A percentile compares a stretch with the other conserved stretches of the same genome.
phyloP scores from a whole-genome alignment of 2,888 invertebrate species.

The Entomobrya proxima region DNA sequence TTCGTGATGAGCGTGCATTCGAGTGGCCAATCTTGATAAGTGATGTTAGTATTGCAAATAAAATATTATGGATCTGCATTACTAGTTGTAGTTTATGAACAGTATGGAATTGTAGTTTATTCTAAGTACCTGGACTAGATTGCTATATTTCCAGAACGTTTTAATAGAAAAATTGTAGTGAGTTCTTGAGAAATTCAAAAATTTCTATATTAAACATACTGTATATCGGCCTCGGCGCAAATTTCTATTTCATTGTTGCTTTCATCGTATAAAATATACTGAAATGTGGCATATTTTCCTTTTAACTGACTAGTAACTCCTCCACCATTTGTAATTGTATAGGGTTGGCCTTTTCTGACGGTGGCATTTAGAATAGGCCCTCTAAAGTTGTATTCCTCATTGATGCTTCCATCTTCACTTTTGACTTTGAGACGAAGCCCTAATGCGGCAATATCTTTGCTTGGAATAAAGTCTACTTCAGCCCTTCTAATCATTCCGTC shows the following conservation, averaged over 20 bases:
- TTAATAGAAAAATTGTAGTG: no score
- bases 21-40: no score
- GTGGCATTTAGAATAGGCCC: background rate
- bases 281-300: background rate
- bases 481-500: background rate
- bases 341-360: background rate
- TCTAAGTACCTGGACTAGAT: no score
- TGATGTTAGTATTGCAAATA: no score
- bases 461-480: background rate
- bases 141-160: no score
- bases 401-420: background rate
- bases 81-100: no score
- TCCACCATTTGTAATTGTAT: background rate
- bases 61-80: no score
- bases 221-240: background rate
- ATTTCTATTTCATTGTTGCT: background rate
- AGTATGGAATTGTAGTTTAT: no score
- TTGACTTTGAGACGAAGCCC: background rate
- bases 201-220: background rate
- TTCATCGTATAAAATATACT: background rate
- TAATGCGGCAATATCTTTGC: background rate
- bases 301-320: background rate
- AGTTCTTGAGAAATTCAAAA: no score
- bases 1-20: no score
- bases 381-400: background rate